Base-by-base conservation (phyloP, 2,797 vertebrate species). In the Scolopax rusticola region DNA sequence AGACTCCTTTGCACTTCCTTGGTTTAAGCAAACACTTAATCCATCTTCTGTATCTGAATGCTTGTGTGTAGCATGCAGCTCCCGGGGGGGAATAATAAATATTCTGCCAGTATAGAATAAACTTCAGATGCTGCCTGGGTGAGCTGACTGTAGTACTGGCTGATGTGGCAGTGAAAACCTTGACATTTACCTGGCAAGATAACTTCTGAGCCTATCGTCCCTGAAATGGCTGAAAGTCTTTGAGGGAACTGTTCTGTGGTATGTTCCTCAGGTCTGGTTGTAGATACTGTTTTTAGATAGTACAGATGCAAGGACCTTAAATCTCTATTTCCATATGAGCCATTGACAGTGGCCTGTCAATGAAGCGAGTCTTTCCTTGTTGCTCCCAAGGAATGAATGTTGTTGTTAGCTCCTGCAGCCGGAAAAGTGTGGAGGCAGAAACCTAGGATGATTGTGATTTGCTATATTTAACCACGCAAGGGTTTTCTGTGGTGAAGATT, bases 1-100 rank as follows among this genome's bases (percentile, higher is more conserved):
- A 76, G 57, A 59, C 77, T 95, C 69, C 28, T 75, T 90, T 86
- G 80, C 47, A 38, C 74, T 95, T 94, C 61, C 69, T 73, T 79
- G 70, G 11, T 69, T 94, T 90, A 61, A 86, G 54, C 32, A 89
- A 91, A 71, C 93, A 92, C 91, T 89, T 91, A 77, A 91, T 95
- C 70, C 32, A 45, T 95, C 80, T 88, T 95, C 57, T 63, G n/a
- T 75, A 50, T 70, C 80, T 92, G 88, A 87, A 53, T 89, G 68
- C 64, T 85, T 80, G 32, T 1, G 4, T 77, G 38, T 89, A 87
- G 54, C n/a, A 8, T 83, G 81, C 38, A 33, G 64, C 38, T 92
- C 84, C 84, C 78, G 57, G 70, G 84, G 78, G 23, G 14, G 28
- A 33, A 43, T 53, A 89, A 87, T 77, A 71, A 76, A 85, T 93